Evolutionary conservation across 2,113 vertebrate genomes (phyloP).

Genomic region (Tylochromis polylepis): DNA sequence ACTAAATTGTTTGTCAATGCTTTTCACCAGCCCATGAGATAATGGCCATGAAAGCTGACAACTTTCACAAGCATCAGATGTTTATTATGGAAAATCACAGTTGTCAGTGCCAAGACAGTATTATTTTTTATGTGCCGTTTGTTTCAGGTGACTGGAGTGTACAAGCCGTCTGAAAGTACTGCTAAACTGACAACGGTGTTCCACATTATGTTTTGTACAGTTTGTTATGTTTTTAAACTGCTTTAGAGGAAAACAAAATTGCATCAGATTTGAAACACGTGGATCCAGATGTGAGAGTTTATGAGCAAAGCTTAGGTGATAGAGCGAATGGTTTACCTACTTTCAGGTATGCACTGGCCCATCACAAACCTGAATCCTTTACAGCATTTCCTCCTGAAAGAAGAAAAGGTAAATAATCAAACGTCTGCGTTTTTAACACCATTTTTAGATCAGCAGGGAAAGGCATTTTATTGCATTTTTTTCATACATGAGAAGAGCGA

Average conservation of each 20-base stretch:
- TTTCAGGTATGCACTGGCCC: conserved; percentile 79
- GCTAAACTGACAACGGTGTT: neutral
- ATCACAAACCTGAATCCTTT: conserved; percentile 79
- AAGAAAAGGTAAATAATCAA: neutral
- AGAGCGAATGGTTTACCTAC: conserved; percentile 66
- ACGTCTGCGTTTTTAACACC: neutral
- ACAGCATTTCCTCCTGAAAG: conserved; percentile 78
- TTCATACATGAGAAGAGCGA: neutral
- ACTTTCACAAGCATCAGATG: neutral
- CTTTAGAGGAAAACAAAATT: neutral
- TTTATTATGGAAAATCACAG: neutral
- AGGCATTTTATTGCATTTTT: neutral
- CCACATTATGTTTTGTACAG: neutral
- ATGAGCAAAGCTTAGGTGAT: neutral
- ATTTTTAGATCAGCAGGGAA: neutral
- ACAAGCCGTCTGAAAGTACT: neutral
- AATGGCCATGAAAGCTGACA: neutral
- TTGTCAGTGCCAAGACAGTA: neutral
- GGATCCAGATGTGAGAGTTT: neutral
- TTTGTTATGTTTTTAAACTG: neutral
- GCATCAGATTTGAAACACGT: neutral
- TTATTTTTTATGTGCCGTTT: neutral
- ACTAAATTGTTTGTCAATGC: neutral
- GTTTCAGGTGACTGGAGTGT: neutral
- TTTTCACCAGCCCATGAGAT: neutral